Conservation (phyloP, 2,888 invertebrate species). For the Pycnomerus fuliginosus region DNA sequence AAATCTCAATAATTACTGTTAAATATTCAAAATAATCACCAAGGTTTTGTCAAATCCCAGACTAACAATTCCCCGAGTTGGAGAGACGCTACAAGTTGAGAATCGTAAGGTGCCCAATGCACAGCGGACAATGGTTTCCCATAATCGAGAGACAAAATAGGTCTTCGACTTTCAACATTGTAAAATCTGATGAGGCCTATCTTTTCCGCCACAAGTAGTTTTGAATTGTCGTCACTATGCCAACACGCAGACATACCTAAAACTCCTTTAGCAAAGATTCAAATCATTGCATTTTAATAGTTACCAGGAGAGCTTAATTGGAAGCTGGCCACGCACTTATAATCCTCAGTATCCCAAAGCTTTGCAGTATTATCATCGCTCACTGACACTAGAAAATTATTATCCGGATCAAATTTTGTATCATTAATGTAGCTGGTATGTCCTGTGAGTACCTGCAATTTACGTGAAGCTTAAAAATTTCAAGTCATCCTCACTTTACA, state of each 20-base stretch:
- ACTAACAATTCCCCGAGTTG: slow-evolving; percentile 66
- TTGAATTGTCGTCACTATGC: slow-evolving; percentile 68
- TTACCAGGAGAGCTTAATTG: slow-evolving; percentile 64
- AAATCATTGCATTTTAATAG: neutral
- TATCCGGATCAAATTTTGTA: slow-evolving; percentile 68
- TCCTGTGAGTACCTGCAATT: slow-evolving; percentile 57
- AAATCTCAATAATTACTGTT: slow-evolving; percentile 11
- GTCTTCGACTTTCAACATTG: slow-evolving; percentile 66
- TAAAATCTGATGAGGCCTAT: slow-evolving; percentile 73
- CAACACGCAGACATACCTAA: slow-evolving; percentile 62
- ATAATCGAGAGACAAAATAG: slow-evolving; percentile 66
- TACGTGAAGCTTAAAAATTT: slow-evolving; percentile 2
- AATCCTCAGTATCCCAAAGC: slow-evolving; percentile 62
- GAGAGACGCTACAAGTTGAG: slow-evolving; percentile 62
- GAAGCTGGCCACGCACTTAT: slow-evolving; percentile 59
- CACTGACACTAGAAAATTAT: slow-evolving; percentile 69
- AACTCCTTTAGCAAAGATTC: no score
- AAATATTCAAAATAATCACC: slow-evolving; percentile 53
- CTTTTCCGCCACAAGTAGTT: slow-evolving; percentile 74
- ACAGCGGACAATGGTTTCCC: slow-evolving; percentile 64
- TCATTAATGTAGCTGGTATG: slow-evolving; percentile 71
- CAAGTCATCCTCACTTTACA: slow-evolving; percentile 50
- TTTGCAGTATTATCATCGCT: slow-evolving; percentile 75
- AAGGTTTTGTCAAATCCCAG: slow-evolving; percentile 68
- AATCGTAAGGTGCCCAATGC: slow-evolving; percentile 69